Evolutionary conservation across 2,888 invertebrate genomes (phyloP).

Genomic region (Adineta ricciae): DNA sequence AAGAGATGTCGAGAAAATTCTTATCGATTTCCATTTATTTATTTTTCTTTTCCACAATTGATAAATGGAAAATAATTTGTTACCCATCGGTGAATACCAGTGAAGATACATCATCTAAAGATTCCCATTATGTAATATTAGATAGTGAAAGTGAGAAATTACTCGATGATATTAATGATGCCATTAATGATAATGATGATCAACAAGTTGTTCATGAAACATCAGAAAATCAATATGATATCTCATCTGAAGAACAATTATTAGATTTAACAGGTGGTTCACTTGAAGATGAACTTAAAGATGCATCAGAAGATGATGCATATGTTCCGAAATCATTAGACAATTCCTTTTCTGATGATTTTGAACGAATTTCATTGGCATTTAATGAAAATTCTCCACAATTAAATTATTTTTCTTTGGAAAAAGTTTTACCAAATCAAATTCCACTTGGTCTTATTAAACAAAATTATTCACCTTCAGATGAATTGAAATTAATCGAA

Average conservation of each 20-base stretch:
- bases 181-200: background rate
- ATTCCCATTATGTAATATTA: too few species aligned
- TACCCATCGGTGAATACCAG: too few species aligned
- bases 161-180: background rate
- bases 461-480: background rate
- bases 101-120: too few species aligned
- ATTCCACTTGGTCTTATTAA: background rate
- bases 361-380: background rate
- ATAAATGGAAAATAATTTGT: too few species aligned
- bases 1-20: too few species aligned
- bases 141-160: background rate
- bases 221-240: background rate
- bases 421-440: background rate
- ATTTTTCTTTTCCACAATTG: too few species aligned
- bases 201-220: background rate
- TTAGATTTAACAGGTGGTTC: background rate
- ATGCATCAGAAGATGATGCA: background rate
- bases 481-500: background rate
- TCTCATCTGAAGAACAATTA: background rate
- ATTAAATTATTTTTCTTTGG: background rate
- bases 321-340: background rate
- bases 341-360: background rate
- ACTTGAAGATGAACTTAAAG: background rate
- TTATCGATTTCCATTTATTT: too few species aligned
- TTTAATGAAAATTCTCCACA: background rate